Evolutionary conservation across 2,113 vertebrate genomes (phyloP), one percentile per base, ranked within the genome.

Genomic region (Saccopteryx leptura): DNA sequence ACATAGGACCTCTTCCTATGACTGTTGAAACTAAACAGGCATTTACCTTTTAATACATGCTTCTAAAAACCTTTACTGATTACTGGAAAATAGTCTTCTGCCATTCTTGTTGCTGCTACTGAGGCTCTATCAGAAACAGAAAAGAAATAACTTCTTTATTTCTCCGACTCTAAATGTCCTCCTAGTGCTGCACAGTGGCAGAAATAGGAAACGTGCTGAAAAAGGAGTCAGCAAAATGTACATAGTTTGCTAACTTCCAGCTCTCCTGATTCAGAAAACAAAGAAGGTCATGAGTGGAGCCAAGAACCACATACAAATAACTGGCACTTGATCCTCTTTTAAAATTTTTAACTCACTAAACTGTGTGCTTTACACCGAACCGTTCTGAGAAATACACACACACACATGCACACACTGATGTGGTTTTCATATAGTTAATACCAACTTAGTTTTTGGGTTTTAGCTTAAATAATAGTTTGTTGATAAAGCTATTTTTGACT

Each of bases 21-120:
- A 50, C 46, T 60, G 31, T 58, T 84, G 15, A 31, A 75, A 61
- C 21, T 75, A 84, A 46, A 52, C 0, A 33, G 28, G 0, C 28
- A 52, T 54, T n/a, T 85, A 21, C 5, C 52, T 63, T 84, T 89
- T 46, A 69, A 80, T 1, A 85, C 24, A 50, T 12, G 48, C 15
- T 88, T 23, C 52, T 90, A 84, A 83, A 82, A 69, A 3, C 8
- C 69, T 93, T 61, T 93, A n/a, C n/a, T 52, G 26, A 96, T 17
- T 58, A 10, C 2, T 69, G 13, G 26, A 81, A 8, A 39, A 74
- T 39, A 81, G 9, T 14, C 56, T 76, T 66, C 31, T 17, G 39
- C 31, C n/a, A 61, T 58, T 86, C 86, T 23, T 81, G 4, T 69
- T 71, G 31, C 28, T 76, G 72, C 18, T 86, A 60, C 19, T 66